Evolutionary conservation across 2,113 vertebrate species (phyloP).

Genomic region (Geothlypis trichas): DNA sequence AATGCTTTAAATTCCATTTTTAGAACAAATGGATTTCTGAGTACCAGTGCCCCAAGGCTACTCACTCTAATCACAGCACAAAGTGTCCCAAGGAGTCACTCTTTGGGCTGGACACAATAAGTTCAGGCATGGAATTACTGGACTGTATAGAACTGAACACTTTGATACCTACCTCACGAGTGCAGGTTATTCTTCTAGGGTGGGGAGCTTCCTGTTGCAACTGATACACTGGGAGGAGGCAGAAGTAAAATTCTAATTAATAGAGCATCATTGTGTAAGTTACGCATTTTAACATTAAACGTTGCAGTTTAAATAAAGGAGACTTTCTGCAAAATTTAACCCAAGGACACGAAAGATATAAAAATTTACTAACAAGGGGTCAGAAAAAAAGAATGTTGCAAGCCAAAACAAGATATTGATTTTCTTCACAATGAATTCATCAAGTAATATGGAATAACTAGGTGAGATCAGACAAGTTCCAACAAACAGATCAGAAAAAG

Average conservation of each 20-base stretch:
- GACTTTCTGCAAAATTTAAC: background rate
- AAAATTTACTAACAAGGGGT: background rate
- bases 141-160: background rate
- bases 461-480: background rate
- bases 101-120: background rate
- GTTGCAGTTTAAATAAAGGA: background rate
- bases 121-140: background rate
- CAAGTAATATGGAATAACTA: background rate
- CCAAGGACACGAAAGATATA: background rate
- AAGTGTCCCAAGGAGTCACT: background rate
- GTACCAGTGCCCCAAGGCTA: background rate
- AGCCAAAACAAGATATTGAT: background rate
- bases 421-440: background rate
- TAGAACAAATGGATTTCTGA: background rate
- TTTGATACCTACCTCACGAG: conserved; percentile 77
- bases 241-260: conserved; percentile 58
- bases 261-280: background rate
- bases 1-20: background rate
- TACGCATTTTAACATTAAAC: background rate
- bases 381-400: background rate
- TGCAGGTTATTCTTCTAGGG: conserved; percentile 82
- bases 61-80: background rate
- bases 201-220: conserved; percentile 88
- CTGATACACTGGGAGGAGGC: conserved; percentile 75
- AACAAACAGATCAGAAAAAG: background rate